Base-by-base conservation (phyloP, 2,797 vertebrate genomes). In the Chelmon rostratus region DNA sequence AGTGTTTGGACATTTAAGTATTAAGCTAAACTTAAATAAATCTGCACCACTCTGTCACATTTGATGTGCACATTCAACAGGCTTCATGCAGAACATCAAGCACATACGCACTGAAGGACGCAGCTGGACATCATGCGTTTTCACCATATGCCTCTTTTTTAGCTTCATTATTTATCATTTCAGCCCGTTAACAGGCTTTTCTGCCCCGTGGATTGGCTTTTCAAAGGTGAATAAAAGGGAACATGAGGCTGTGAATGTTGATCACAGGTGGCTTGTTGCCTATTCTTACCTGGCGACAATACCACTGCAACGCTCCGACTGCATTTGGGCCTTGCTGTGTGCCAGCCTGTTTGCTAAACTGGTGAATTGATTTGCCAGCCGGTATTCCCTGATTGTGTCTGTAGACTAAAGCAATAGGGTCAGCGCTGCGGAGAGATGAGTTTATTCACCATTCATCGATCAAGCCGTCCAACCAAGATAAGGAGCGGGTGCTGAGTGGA, bases 381-480 rank as follows among this genome's bases (percentile, higher is more conserved):
- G 44, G 79, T 73, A 61, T 83, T 87, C 80, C 72, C 86, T 87
- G 87, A 93, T 94, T 91, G 91, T 78, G 86, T 91, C 87, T 73
- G 83, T 63, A 57, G 86, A 85, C 85, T 68, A 81, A 88, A 91
- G 88, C 86, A 84, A 82, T 75, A 49, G 65, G 86, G 80, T 87
- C 49, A 81, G 83, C n/a, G n/a, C 86, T 83, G 90, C 83, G 28
- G 85, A 88, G 84, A 91, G 92, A 93, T 91, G 90, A 92, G 90
- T 94, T 93, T 86, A 91, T 92, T 88, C 85, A 73, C 80, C 86
- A 64, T 89, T 88, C 92, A 95, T 95, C 88, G 86, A 95, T 95
- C 93, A 94, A 73, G 63, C 79, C 49, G 85, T 79, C 75, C 52
- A 38, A 46, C 72, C 57, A 50, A 88, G 87, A 93, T 91, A 82